phyloP scores from a whole-genome alignment of 2,888 invertebrate species.

The Pterostichus niger region DNA sequence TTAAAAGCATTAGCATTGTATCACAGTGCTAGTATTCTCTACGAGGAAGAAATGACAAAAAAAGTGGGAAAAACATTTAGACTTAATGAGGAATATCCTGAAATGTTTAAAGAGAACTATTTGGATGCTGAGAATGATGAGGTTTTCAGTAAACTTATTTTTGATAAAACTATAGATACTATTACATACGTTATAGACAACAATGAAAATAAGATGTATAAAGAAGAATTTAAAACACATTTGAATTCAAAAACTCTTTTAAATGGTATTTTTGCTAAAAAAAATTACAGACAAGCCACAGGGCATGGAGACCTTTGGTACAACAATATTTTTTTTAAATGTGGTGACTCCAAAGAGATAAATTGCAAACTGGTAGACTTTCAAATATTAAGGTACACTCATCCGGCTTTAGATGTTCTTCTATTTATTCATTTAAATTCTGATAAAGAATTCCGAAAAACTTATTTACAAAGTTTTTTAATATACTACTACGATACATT shows the following conservation, averaged over 20 bases:
- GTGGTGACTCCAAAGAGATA: conserved; percentile 68
- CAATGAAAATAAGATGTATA: conserved; percentile 70
- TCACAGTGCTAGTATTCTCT: conserved; percentile 78
- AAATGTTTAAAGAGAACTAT: conserved; percentile 70
- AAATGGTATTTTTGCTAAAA: neutral
- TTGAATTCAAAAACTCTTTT: conserved; percentile 58
- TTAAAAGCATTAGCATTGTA: conserved; percentile 78
- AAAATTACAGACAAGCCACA: conserved; percentile 69
- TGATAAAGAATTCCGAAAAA: conserved; percentile 70
- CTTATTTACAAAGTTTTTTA: conserved; percentile 70
- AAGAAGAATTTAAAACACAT: conserved; percentile 69
- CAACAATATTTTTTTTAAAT: conserved; percentile 73
- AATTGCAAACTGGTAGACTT: conserved; percentile 72
- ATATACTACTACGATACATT: conserved; percentile 71
- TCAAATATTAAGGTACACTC: conserved; percentile 72
- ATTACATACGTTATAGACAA: conserved; percentile 70
- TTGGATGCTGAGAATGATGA: conserved; percentile 11
- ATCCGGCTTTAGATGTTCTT: conserved; percentile 71
- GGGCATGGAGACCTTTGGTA: conserved; percentile 73
- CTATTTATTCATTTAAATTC: conserved; percentile 72
- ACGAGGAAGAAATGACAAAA: conserved; percentile 75
- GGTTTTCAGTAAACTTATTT: conserved; percentile 46
- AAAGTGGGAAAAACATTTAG: conserved; percentile 68
- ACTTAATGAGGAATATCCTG: conserved; percentile 69
- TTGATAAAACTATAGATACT: conserved; percentile 69